phyloP scores from a whole-genome alignment of 2,888 invertebrate genomes.

The Parnassius smintheus region DNA sequence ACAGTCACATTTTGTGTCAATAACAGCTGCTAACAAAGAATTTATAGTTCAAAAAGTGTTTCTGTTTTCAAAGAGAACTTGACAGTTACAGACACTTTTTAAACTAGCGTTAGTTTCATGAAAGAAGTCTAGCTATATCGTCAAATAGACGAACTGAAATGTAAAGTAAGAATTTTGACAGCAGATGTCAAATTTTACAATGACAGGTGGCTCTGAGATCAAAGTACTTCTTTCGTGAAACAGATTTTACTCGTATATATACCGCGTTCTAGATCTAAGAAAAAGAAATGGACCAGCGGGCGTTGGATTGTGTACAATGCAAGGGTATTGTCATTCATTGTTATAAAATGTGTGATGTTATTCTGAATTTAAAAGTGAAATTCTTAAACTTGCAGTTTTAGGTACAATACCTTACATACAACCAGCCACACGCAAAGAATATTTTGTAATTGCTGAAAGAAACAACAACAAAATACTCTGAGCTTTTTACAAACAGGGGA shows the following conservation, averaged over 20 bases:
- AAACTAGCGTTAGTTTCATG: slow-evolving; percentile 17
- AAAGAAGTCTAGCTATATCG: no score
- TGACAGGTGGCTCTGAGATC: no score
- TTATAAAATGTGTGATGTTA: slow-evolving; percentile 64
- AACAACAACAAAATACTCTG: slow-evolving; percentile 80
- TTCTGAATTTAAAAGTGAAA: slow-evolving; percentile 69
- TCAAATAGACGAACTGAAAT: no score
- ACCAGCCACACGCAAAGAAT: slow-evolving; percentile 93
- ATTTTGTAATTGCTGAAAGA: slow-evolving; percentile 89
- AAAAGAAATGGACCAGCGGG: slow-evolving; percentile 43
- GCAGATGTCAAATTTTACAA: no score
- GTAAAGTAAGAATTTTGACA: no score
- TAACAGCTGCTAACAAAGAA: not conserved
- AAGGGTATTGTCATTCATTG: slow-evolving; percentile 67
- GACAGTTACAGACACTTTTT: slow-evolving; percentile 20
- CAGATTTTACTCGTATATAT: not conserved
- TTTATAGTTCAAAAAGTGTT: slow-evolving; percentile 23
- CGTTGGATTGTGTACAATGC: slow-evolving; percentile 47
- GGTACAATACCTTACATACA: slow-evolving; percentile 89
- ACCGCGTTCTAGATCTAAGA: slow-evolving; percentile 30
- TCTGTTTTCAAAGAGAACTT: slow-evolving; percentile 5
- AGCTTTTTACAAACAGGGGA: slow-evolving; percentile 44
- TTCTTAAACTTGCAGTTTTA: slow-evolving; percentile 57
- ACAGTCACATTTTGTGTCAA: not conserved
- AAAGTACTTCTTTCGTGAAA: no score